A percentile compares a stretch with the other conserved stretches of the same genome.
Conservation (phyloP, 1,140 invertebrate genomes). For the Megalopta genalis region DNA sequence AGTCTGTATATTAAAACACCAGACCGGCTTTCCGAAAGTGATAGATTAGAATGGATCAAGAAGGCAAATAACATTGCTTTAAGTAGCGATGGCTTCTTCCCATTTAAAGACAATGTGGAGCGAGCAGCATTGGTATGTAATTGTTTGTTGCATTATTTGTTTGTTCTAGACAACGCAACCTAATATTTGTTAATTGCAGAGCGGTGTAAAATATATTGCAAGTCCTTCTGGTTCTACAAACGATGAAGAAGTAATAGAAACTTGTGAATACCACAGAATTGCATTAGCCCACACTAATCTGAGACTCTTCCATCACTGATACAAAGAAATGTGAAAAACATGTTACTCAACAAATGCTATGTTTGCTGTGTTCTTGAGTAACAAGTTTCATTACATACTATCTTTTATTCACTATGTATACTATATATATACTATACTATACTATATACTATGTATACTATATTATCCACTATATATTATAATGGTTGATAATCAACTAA, state of each 20-base stretch:
- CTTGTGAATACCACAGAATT: constrained; percentile 96
- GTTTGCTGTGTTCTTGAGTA: background rate
- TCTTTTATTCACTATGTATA: too few species aligned
- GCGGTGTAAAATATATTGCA: constrained; percentile 95
- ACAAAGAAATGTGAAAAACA: background rate
- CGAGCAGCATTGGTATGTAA: constrained; percentile 90
- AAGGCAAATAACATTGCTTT: constrained; percentile 92
- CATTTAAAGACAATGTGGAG: constrained; percentile 98
- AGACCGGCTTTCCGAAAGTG: constrained; percentile 83
- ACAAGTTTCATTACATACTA: background rate
- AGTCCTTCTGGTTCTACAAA: constrained; percentile 97
- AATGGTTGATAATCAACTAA: background rate
- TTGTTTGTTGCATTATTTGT: constrained; percentile 10
- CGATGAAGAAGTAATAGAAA: constrained; percentile 93
- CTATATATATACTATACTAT: too few species aligned
- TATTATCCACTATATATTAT: background rate
- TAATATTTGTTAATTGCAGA: constrained; percentile 83
- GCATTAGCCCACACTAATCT: constrained; percentile 94
- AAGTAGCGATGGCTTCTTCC: constrained; percentile 99
- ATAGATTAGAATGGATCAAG: constrained; percentile 90
- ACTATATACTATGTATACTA: too few species aligned
- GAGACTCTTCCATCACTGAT: constrained; percentile 96
- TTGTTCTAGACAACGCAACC: background rate
- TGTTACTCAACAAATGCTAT: background rate
- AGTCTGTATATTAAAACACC: constrained; percentile 88